Percentiles rank a stretch among this genome's conserved stretches.
Evolutionary conservation across 1,140 invertebrate species (phyloP).

Genomic region (Copidosoma floridanum): DNA sequence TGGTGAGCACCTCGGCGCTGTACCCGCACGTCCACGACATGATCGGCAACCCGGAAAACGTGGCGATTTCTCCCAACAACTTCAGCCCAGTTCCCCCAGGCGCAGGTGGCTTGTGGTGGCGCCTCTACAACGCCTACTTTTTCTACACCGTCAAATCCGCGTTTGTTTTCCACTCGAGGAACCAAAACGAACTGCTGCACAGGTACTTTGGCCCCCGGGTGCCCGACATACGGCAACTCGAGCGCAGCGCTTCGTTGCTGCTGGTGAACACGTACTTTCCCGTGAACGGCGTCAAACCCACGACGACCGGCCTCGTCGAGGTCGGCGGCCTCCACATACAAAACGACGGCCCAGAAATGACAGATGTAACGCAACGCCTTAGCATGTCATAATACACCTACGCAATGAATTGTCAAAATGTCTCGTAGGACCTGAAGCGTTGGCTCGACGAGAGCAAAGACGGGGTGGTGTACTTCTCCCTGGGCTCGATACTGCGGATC

Average conservation of each 20-base stretch:
- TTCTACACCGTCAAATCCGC: constrained; percentile 21
- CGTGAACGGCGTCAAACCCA: constrained; percentile 53
- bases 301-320: constrained; percentile 57
- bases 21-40: constrained; percentile 65
- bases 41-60: constrained; percentile 63
- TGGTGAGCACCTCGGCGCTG: constrained; percentile 59
- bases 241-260: constrained; percentile 56
- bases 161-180: constrained; percentile 32
- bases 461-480: constrained; percentile 70
- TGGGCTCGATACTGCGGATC: constrained; percentile 68
- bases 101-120: constrained; percentile 60
- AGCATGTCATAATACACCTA: no score
- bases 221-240: constrained; percentile 47
- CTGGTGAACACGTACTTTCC: constrained; percentile 62
- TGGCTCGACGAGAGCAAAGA: constrained; percentile 65
- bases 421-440: constrained; percentile 63
- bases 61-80: constrained; percentile 62
- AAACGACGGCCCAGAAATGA: constrained; percentile 34
- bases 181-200: constrained; percentile 40
- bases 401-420: no score
- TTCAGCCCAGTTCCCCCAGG: constrained; percentile 56
- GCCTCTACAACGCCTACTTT: constrained; percentile 56
- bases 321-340: constrained; percentile 62
- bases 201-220: constrained; percentile 50
- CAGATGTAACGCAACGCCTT: constrained; percentile 26